Conservation (phyloP, 2,113 vertebrate genomes). For the Theristicus caerulescens region DNA sequence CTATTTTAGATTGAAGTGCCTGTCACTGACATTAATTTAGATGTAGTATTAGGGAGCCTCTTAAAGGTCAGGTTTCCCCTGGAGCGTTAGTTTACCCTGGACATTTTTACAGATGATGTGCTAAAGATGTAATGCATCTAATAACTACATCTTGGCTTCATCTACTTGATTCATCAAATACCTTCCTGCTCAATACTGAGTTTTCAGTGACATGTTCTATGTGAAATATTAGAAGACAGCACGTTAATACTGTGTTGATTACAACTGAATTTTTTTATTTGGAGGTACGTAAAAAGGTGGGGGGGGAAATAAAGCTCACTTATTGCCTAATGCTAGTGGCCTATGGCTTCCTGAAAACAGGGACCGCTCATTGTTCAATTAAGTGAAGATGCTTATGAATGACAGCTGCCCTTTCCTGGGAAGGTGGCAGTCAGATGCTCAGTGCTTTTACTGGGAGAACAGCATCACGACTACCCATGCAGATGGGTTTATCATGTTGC, state of each 20-base stretch:
- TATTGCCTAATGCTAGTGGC: background rate
- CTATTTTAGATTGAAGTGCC: constrained; percentile 71
- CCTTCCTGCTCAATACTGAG: constrained; percentile 59
- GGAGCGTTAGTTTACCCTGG: constrained; percentile 67
- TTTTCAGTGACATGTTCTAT: constrained; percentile 54
- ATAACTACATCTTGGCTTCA: constrained; percentile 72
- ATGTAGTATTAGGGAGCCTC: constrained; percentile 72
- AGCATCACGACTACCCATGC: background rate
- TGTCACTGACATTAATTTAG: constrained; percentile 74
- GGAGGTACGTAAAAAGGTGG: background rate
- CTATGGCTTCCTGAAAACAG: background rate
- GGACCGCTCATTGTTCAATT: background rate
- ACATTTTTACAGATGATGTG: constrained; percentile 73
- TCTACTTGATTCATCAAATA: constrained; percentile 74
- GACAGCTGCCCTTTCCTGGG: background rate
- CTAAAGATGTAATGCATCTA: constrained; percentile 72
- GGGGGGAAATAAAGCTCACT: background rate
- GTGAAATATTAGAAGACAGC: constrained; percentile 50
- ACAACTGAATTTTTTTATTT: constrained; percentile 40
- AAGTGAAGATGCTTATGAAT: background rate
- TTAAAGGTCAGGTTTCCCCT: constrained; percentile 74
- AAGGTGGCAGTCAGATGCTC: background rate
- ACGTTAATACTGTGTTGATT: constrained; percentile 32
- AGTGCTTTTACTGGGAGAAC: background rate
- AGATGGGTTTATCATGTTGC: background rate